Conservation (phyloP, 2,113 vertebrate species). For the Platichthys stellatus region DNA sequence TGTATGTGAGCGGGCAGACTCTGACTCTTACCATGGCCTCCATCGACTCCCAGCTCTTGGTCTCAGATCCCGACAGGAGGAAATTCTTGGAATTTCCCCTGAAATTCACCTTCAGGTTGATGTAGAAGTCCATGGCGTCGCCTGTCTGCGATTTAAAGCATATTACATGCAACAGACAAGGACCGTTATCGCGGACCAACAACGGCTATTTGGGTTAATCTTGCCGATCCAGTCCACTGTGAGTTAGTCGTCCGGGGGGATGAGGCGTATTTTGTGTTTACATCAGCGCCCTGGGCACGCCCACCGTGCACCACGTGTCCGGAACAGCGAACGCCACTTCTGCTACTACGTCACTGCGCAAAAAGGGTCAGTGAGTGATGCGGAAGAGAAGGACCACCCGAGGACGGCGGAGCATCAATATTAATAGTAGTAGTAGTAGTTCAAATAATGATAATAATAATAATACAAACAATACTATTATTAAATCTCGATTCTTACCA, state of each 20-base stretch:
- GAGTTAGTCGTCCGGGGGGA: conserved; percentile 35
- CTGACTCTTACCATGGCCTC: conserved; percentile 90
- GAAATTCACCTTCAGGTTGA: conserved; percentile 84
- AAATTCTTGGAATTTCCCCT: conserved; percentile 83
- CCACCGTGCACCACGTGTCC: conserved; percentile 66
- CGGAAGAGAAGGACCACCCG: background rate
- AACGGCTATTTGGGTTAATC: conserved; percentile 38
- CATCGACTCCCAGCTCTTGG: conserved; percentile 92
- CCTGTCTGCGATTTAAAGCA: conserved; percentile 34
- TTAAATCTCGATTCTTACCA: too few species aligned
- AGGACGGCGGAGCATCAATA: too few species aligned
- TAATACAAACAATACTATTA: too few species aligned
- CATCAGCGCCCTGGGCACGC: conserved; percentile 71
- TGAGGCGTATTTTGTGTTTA: conserved; percentile 78
- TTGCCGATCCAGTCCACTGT: conserved; percentile 35
- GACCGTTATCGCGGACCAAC: background rate
- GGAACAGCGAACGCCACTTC: conserved; percentile 18
- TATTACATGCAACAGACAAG: conserved; percentile 29
- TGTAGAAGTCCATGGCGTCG: conserved; percentile 79
- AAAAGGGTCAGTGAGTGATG: background rate
- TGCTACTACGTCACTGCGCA: background rate
- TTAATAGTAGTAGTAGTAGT: too few species aligned
- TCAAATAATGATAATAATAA: too few species aligned
- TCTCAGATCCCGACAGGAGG: conserved; percentile 88
- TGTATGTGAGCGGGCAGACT: background rate